Percentiles rank a stretch among this genome's conserved stretches.
These are phyloP conservation scores for Ciconia boyciana DNA, from an alignment of 2,113 vertebrate genomes.

Conservation along the genomic window DNA sequence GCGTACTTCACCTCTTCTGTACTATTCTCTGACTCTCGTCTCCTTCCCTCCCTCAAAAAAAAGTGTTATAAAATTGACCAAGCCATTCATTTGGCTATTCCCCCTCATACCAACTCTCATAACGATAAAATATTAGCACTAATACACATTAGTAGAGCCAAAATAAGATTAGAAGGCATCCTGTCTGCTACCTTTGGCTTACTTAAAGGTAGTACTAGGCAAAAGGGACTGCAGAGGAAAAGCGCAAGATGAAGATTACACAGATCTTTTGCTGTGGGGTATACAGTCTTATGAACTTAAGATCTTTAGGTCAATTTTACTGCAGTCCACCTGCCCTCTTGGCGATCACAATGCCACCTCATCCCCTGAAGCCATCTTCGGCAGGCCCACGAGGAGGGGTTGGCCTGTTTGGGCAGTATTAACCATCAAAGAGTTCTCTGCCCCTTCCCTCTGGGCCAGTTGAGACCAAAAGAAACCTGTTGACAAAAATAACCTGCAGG, in stretches of 20 bases:
- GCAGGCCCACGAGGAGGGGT: fast-evolving
- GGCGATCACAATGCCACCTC: neutral
- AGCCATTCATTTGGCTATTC: neutral
- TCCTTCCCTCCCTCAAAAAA: neutral
- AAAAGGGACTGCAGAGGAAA: neutral
- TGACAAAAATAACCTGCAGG: neutral
- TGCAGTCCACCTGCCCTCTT: neutral
- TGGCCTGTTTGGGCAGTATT: neutral
- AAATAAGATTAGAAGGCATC: neutral
- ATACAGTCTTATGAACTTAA: neutral
- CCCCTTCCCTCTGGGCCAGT: neutral
- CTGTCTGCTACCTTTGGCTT: neutral
- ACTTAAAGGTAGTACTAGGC: neutral
- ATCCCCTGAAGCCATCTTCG: neutral
- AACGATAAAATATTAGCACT: neutral
- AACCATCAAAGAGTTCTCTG: neutral
- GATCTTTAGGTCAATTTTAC: neutral
- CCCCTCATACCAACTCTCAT: neutral
- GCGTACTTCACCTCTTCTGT: neutral
- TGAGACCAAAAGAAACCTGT: neutral
- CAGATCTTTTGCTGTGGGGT: neutral
- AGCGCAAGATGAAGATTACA: neutral
- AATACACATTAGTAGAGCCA: neutral
- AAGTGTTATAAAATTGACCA: neutral
- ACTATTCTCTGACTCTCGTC: neutral